These are phyloP conservation scores for Esperia sulphurella DNA, from an alignment of 2,888 invertebrate species.

Conservation along the genomic window DNA sequence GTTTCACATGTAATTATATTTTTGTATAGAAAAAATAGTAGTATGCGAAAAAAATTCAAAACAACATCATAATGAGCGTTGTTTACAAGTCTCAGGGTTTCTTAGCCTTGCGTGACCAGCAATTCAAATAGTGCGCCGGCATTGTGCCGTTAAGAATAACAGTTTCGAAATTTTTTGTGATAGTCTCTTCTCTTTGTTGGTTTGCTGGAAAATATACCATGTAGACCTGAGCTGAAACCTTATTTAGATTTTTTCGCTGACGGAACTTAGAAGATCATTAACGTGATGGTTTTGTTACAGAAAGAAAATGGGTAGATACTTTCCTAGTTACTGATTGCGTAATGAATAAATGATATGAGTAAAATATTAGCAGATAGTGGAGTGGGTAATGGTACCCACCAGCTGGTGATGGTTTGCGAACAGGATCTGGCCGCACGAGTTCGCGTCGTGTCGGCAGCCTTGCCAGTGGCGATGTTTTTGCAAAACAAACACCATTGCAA, in stretches of 20 bases:
- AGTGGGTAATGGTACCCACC: background rate
- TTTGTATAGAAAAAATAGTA: background rate
- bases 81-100: slow-evolving; percentile 8
- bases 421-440: slow-evolving; percentile 37
- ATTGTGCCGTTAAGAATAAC: slow-evolving; percentile 23
- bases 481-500: slow-evolving; percentile 63
- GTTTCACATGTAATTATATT: too few relatives aligned
- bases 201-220: too few relatives aligned
- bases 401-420: background rate
- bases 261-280: too few relatives aligned
- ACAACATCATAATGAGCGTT: background rate
- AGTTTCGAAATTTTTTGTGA: slow-evolving; percentile 9
- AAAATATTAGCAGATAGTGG: background rate
- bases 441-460: slow-evolving; percentile 49
- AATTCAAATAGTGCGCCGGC: slow-evolving; percentile 15
- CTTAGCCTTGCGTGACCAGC: slow-evolving; percentile 22
- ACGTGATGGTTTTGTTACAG: background rate
- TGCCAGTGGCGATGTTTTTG: slow-evolving; percentile 63
- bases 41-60: background rate
- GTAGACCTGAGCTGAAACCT: too few relatives aligned
- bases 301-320: background rate
- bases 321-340: too few relatives aligned
- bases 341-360: background rate
- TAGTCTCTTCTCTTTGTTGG: slow-evolving; percentile 4
- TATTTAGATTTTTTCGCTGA: too few relatives aligned